Evolutionary conservation across 2,797 vertebrate species (phyloP), one percentile per base, ranked within the genome.

Genomic region (Vireo griseus): DNA sequence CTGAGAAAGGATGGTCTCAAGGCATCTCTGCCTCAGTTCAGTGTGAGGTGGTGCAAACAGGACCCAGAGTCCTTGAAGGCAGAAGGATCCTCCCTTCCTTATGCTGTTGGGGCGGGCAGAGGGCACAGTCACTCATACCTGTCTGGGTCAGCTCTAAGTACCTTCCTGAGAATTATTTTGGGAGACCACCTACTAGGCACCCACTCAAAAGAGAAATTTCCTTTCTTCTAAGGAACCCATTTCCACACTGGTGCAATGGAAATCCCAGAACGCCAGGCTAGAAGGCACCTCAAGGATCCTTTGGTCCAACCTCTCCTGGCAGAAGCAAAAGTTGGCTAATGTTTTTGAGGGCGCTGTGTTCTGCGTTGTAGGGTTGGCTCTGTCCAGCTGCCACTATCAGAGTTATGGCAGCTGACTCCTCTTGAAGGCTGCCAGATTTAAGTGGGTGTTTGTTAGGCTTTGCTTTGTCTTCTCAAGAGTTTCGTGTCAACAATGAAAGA

Each of bases 291-390:
- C 24, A 13, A 22, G 33, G 28, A 18, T 37, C 26, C n/a, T 19
- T 19, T 68, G 19, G 11, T 31, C 45, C 45, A 42, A 1, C 6
- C 17, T 44, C 44, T 80, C 35, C 21, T 48, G n/a, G 24, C 9
- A 61, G 48, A 72, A 50, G 11, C 52, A 58, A 31, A 50, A 16
- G 13, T 2, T 50, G n/a, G 2, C 33, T 79, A 73, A 26, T 25
- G 42, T 52, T 68, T 63, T 15, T 39, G 50, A 80, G 40, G 9
- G 5, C 22, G 5, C 20, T 61, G 4, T 48, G 5, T 42, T 63
- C 24, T 45, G 2, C n/a, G 42, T 14, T 35, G 0, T 5, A 4
- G 29, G 20, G 16, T 3, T 47, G 29, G 12, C 29, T 72, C 20
- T 78, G 67, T 42, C 57, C 26, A 29, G 0, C 47, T 62, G 17